Base-by-base conservation (phyloP, 2,888 invertebrate species). In the Clostera curtula region DNA sequence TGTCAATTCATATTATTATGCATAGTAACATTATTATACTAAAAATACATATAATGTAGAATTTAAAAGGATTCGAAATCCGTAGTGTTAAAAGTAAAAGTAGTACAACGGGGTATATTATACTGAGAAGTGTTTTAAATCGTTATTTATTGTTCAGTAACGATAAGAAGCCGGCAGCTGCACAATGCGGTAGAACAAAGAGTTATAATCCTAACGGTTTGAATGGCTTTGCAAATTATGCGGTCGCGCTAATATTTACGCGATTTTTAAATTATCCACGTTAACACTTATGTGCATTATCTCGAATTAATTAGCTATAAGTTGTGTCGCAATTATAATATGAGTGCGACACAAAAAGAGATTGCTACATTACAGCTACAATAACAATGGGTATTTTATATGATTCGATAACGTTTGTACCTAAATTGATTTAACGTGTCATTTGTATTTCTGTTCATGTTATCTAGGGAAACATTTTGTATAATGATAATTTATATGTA, bases 81-180 rank as follows among this genome's bases (percentile, higher is more conserved):
- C 29, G 33, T 34, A 28, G 28, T 31, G 33, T 18, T 13, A 20
- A 18, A 40, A 44, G 38, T 36, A 46, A 47, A 55, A 57, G 60
- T 45, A 49, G 53, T 46, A 38, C 37, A 55, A 43, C 50, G 49
- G 63, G 64, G 69, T 73, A 75, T 75, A n/a, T 72, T 66, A 33
- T 53, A 57, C 58, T 39, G 56, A 60, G 68, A 66, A 74, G 48
- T 69, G 64, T 72, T 73, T 71, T 64, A 68, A 75, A 73, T 71
- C 60, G 50, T 56, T 63, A 68, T 71, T 74, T 76, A 74, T 71
- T 74, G 67, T 68, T 66, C 48, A 49, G 46, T 38, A 24, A 50
- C 70, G 80, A 83, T 82, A 83, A 79, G 64, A 52, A 58, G 56
- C 62, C 29, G 27, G 65, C 80, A 80, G 79, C 79, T 82, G 80